phyloP scores from a whole-genome alignment of 2,888 invertebrate species.

The Melanargia galathea region DNA sequence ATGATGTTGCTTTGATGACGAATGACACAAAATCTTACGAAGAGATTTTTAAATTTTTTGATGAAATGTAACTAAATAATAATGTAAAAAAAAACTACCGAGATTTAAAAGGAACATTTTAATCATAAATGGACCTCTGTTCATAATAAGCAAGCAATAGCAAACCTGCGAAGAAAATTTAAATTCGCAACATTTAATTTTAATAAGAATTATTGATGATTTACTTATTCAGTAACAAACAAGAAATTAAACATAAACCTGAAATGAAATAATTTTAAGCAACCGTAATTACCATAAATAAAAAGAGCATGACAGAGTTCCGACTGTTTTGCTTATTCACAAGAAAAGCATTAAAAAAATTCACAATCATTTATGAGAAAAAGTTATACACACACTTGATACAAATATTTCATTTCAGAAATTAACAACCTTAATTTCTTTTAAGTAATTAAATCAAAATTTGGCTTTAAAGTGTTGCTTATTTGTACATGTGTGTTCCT shows the following conservation, averaged over 20 bases:
- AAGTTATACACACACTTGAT: neutral
- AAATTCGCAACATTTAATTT: neutral
- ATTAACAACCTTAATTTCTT: conserved; percentile 6
- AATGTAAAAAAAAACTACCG: neutral
- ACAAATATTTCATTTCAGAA: conserved; percentile 23
- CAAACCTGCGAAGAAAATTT: neutral
- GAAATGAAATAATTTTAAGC: neutral
- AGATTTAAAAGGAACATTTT: neutral
- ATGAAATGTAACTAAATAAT: neutral
- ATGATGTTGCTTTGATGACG: neutral
- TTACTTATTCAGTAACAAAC: neutral
- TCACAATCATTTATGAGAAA: neutral
- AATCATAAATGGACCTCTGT: neutral
- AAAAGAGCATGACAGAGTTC: neutral
- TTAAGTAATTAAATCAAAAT: neutral
- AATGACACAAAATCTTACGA: too few species aligned
- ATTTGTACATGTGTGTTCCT: conserved; percentile 64
- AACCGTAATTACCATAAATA: neutral
- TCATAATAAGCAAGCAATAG: neutral
- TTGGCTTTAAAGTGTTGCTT: conserved; percentile 34
- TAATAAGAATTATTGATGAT: neutral
- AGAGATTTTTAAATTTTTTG: neutral
- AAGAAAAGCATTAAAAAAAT: neutral
- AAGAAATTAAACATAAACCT: neutral
- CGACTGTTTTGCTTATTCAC: neutral